These are phyloP conservation scores for Fulica atra DNA, from an alignment of 2,113 vertebrate species.

Conservation along the genomic window DNA sequence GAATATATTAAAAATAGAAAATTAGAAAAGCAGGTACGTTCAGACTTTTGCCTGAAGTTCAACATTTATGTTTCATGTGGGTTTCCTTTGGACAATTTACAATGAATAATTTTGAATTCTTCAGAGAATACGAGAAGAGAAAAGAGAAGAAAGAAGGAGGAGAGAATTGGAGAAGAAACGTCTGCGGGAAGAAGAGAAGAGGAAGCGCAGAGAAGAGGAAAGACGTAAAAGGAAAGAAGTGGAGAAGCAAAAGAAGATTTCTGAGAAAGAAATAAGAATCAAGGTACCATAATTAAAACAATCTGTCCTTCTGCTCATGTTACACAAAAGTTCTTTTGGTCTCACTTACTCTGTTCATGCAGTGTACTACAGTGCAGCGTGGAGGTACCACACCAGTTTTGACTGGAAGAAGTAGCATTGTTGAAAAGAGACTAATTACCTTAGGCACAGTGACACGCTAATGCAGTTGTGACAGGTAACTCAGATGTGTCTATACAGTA, in stretches of 20 bases:
- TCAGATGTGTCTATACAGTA: accelerated
- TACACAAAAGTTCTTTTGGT: background rate
- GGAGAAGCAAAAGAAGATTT: conserved; percentile 89
- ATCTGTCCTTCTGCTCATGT: background rate
- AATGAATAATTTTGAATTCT: background rate
- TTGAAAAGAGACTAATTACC: background rate
- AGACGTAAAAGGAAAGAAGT: conserved; percentile 88
- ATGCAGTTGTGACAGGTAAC: background rate
- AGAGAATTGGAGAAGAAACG: conserved; percentile 93
- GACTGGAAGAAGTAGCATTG: background rate
- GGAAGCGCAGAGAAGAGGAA: conserved; percentile 92
- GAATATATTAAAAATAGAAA: conserved; percentile 99
- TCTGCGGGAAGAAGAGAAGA: conserved; percentile 91
- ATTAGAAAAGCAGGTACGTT: conserved; percentile 95
- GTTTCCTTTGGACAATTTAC: background rate
- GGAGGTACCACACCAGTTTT: background rate
- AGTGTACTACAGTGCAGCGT: background rate
- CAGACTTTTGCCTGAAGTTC: conserved; percentile 51
- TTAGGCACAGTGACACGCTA: background rate
- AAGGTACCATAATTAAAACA: conserved; percentile 78
- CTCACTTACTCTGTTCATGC: background rate
- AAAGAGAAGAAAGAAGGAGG: conserved; percentile 92
- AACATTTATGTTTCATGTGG: conserved; percentile 23
- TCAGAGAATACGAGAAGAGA: conserved; percentile 96
- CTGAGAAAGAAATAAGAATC: conserved; percentile 92